Evolutionary conservation across 2,888 invertebrate species (phyloP).

Genomic region (Andrena praecox): DNA sequence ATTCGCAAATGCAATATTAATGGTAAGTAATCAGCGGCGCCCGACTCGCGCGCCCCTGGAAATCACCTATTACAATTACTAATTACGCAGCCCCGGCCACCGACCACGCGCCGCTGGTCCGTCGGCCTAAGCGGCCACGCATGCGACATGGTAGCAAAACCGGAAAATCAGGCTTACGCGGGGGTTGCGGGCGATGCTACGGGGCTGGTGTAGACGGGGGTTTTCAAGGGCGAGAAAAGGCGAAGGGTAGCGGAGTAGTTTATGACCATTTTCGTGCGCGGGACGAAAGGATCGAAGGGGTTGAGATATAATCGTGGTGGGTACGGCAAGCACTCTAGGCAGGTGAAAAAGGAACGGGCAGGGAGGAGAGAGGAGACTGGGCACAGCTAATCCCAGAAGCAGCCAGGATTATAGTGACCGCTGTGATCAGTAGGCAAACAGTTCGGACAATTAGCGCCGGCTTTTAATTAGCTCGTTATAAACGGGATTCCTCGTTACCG

Average conservation of each 20-base stretch:
- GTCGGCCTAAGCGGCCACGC: conserved; percentile 47
- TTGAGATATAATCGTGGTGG: too few relatives aligned
- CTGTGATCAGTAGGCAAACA: conserved; percentile 43
- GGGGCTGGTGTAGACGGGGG: not conserved
- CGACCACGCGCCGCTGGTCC: conserved; percentile 50
- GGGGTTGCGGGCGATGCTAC: not conserved
- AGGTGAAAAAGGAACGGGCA: not conserved
- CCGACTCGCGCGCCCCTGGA: conserved; percentile 61
- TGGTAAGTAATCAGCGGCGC: conserved; percentile 82
- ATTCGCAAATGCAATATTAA: conserved; percentile 83
- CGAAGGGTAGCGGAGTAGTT: not conserved
- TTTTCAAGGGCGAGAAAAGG: not conserved
- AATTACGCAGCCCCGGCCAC: conserved; percentile 73
- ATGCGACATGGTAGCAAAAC: conserved; percentile 31
- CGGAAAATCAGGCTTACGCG: conserved; percentile 53
- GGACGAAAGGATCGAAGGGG: not conserved
- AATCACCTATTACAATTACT: conserved; percentile 81
- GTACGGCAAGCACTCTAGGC: too few relatives aligned
- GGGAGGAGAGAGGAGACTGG: not conserved
- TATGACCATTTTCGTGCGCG: not conserved
- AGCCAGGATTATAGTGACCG: conserved; percentile 49
- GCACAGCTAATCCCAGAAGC: conserved; percentile 34
- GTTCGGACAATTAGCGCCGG: conserved; percentile 61
- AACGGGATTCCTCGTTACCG: conserved; percentile 62
- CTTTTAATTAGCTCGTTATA: conserved; percentile 70